phyloP scores from a whole-genome alignment of 1,140 invertebrate genomes.

The Ceratosolen fusciceps region DNA sequence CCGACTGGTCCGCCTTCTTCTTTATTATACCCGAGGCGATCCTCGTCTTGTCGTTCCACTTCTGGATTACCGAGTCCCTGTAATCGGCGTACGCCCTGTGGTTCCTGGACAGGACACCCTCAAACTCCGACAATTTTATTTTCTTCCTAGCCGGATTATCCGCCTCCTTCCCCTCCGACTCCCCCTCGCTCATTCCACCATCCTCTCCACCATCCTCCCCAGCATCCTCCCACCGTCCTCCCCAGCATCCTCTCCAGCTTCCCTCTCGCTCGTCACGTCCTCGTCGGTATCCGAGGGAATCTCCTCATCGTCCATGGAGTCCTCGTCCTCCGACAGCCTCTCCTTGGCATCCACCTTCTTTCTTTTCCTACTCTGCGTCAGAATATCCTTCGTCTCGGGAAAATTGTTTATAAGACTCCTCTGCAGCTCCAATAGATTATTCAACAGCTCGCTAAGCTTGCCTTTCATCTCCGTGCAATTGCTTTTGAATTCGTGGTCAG shows the following conservation, averaged over 20 bases:
- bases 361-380: slow-evolving; percentile 51
- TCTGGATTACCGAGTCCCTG: slow-evolving; percentile 85
- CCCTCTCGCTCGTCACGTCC: slow-evolving; percentile 56
- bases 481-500: slow-evolving; percentile 71
- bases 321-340: slow-evolving; percentile 58
- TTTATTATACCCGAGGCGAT: slow-evolving; percentile 75
- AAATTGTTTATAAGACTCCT: slow-evolving; percentile 74
- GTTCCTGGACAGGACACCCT: slow-evolving; percentile 74
- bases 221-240: too few relatives aligned
- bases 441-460: slow-evolving; percentile 74
- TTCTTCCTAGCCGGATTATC: slow-evolving; percentile 71
- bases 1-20: slow-evolving; percentile 80
- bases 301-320: slow-evolving; percentile 71
- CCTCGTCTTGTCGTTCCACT: slow-evolving; percentile 94
- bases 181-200: slow-evolving; percentile 57
- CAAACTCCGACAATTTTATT: slow-evolving; percentile 76
- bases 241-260: slow-evolving; percentile 57
- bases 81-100: slow-evolving; percentile 80
- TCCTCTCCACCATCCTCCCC: slow-evolving; percentile 49
- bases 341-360: slow-evolving; percentile 52
- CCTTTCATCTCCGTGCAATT: slow-evolving; percentile 71
- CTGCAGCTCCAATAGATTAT: slow-evolving; percentile 78
- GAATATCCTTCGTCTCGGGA: slow-evolving; percentile 76
- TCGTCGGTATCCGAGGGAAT: slow-evolving; percentile 70
- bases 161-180: slow-evolving; percentile 60